These are phyloP conservation scores for Amphiprion ocellaris DNA, from an alignment of 2,113 vertebrate species.

Conservation along the genomic window DNA sequence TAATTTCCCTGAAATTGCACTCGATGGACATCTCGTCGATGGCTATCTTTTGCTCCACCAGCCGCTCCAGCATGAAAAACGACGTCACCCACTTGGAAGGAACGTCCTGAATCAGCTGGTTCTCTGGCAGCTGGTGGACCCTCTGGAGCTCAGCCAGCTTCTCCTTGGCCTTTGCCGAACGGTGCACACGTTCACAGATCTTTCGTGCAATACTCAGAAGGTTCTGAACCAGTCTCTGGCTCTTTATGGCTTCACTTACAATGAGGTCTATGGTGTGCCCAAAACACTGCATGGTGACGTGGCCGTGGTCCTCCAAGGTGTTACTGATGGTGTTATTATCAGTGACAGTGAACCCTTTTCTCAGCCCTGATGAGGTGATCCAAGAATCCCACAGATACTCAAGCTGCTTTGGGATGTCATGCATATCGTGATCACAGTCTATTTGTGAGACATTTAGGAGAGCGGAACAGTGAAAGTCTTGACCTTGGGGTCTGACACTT, in stretches of 20 bases:
- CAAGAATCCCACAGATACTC: slow-evolving; percentile 96
- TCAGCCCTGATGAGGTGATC: slow-evolving; percentile 92
- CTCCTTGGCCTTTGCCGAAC: slow-evolving; percentile 91
- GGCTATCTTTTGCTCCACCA: slow-evolving; percentile 95
- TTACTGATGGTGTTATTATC: slow-evolving; percentile 90
- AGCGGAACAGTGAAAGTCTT: slow-evolving; percentile 95
- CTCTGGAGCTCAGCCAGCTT: slow-evolving; percentile 91
- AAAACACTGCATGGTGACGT: slow-evolving; percentile 92
- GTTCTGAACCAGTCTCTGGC: slow-evolving; percentile 97
- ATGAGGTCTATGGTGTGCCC: slow-evolving; percentile 93
- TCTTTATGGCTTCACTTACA: slow-evolving; percentile 96
- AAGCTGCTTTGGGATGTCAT: slow-evolving; percentile 93
- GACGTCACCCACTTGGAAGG: slow-evolving; percentile 96
- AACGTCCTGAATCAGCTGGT: slow-evolving; percentile 93
- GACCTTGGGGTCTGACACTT: slow-evolving; percentile 88
- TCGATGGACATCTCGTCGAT: slow-evolving; percentile 93
- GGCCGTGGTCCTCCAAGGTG: slow-evolving; percentile 91
- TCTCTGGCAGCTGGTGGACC: slow-evolving; percentile 90
- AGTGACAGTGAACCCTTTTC: slow-evolving; percentile 94
- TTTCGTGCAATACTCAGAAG: slow-evolving; percentile 95
- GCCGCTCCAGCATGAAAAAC: slow-evolving; percentile 94
- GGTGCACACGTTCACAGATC: slow-evolving; percentile 94
- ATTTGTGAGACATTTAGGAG: slow-evolving; percentile 93
- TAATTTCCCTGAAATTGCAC: slow-evolving; percentile 95
- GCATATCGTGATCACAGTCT: slow-evolving; percentile 91